phyloP scores from a whole-genome alignment of 2,113 vertebrate genomes.

The Alces alces region DNA sequence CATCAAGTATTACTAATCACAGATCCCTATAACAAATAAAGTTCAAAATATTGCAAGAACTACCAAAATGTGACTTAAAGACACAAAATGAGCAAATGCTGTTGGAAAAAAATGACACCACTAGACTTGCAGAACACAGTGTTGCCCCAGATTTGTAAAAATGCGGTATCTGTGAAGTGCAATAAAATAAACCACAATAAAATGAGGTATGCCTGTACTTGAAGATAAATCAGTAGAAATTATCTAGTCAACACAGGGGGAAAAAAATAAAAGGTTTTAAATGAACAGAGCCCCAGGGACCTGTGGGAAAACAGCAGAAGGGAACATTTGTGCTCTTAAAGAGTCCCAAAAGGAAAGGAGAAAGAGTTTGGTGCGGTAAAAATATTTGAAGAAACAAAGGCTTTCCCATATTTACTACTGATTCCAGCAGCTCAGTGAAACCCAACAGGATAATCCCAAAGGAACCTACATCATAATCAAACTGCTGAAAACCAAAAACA shows the following conservation, averaged over 20 bases:
- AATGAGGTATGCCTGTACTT: neutral
- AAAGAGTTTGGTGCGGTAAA: neutral
- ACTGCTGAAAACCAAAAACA: neutral
- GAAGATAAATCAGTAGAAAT: neutral
- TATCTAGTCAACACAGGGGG: neutral
- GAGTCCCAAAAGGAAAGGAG: neutral
- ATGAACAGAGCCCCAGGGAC: neutral
- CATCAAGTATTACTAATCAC: neutral
- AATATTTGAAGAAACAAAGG: neutral
- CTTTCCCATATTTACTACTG: neutral
- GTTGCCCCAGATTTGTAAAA: neutral
- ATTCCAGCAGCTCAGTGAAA: neutral
- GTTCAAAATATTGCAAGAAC: neutral
- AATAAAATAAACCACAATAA: neutral
- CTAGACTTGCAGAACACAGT: neutral
- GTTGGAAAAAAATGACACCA: neutral
- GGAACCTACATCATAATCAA: neutral
- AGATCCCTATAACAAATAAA: neutral
- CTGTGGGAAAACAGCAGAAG: neutral
- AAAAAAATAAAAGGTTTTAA: neutral
- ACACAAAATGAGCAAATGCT: neutral
- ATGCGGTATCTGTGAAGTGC: neutral
- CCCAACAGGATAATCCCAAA: neutral
- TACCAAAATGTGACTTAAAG: neutral
- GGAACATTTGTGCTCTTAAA: neutral